Conservation (phyloP, 1,140 invertebrate genomes). For the Microplitis mediator region DNA sequence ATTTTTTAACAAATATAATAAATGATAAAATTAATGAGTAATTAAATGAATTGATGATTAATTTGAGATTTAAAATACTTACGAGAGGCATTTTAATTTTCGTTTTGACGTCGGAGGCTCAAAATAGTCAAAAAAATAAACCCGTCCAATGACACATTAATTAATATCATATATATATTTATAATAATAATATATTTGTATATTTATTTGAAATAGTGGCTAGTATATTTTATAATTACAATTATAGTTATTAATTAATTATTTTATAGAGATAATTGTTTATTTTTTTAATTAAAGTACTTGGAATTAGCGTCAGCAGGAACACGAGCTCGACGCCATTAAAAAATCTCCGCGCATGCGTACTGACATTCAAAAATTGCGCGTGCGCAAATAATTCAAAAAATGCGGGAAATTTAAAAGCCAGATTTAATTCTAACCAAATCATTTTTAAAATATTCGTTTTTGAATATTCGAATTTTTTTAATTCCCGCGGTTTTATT, state of each 20-base stretch:
- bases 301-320: background rate
- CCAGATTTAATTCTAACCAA: no score
- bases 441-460: no score
- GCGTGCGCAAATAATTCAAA: no score
- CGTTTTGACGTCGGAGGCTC: conserved; percentile 14
- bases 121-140: conserved; percentile 2
- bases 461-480: no score
- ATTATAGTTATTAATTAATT: no score
- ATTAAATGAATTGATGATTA: background rate
- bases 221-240: no score
- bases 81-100: conserved; percentile 27
- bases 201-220: no score
- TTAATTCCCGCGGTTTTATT: no score
- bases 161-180: no score
- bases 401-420: no score
- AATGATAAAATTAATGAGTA: background rate
- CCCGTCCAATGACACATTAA: background rate
- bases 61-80: background rate
- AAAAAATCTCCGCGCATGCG: background rate
- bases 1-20: background rate
- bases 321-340: background rate
- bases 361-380: no score
- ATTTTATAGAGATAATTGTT: background rate
- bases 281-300: background rate
- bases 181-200: no score